Percentiles rank a stretch among this genome's conserved stretches.
Conservation (phyloP, 2,888 invertebrate species). For the Noctua fimbriata region DNA sequence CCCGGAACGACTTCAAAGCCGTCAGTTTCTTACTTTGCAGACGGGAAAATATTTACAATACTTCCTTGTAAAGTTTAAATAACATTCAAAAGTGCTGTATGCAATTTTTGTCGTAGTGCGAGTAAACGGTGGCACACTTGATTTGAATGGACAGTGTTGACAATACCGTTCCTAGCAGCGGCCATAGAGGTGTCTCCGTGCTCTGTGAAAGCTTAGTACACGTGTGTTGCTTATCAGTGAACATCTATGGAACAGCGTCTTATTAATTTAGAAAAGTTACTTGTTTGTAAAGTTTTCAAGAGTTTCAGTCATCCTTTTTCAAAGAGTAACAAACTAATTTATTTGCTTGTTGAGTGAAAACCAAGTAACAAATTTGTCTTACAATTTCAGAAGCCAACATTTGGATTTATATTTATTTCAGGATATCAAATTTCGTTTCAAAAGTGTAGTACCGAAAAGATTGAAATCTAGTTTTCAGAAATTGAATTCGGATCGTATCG, state of each 20-base stretch:
- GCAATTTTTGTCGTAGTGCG: no score
- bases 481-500: slow-evolving; percentile 34
- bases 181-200: background rate
- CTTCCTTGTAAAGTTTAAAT: no score
- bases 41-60: no score
- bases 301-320: background rate
- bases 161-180: background rate
- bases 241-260: background rate
- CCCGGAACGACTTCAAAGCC: no score
- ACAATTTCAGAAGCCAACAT: slow-evolving; percentile 5
- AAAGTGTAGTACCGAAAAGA: background rate
- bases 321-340: background rate
- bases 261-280: background rate
- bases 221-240: background rate
- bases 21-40: no score
- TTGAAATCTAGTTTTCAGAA: slow-evolving; percentile 26
- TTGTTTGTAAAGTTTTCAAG: background rate
- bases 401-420: background rate
- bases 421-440: background rate
- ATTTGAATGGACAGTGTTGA: background rate
- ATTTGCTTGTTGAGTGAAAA: slow-evolving; percentile 6
- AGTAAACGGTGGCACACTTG: background rate
- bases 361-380: background rate
- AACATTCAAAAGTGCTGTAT: no score
- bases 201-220: background rate